Evolutionary conservation across 2,888 invertebrate species (phyloP).

Genomic region (Physocephala rufipes): DNA sequence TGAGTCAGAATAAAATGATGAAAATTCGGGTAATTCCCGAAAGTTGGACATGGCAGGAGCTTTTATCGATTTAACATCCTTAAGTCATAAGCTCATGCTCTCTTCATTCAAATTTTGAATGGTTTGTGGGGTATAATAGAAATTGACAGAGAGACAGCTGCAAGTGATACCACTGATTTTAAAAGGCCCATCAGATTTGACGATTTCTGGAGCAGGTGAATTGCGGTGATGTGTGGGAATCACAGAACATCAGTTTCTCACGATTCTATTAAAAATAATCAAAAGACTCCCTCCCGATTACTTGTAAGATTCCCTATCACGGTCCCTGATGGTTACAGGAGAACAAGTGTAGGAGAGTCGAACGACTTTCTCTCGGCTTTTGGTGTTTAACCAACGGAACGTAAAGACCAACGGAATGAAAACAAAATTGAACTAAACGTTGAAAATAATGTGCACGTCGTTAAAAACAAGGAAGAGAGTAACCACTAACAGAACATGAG

Average conservation of each 20-base stretch:
- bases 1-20: too few relatives aligned
- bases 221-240: constrained; percentile 64
- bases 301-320: constrained; percentile 12
- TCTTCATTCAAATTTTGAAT: too few relatives aligned
- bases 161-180: too few relatives aligned
- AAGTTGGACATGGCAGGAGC: too few relatives aligned
- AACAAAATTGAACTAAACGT: too few relatives aligned
- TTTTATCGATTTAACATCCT: too few relatives aligned
- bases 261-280: constrained; percentile 21
- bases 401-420: constrained; percentile 17
- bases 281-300: constrained; percentile 25
- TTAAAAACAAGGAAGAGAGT: constrained; percentile 11
- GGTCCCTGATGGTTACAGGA: constrained; percentile 8
- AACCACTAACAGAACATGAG: constrained; percentile 15
- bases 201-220: constrained; percentile 51
- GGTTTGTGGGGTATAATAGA: background rate
- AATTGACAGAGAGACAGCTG: background rate
- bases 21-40: too few relatives aligned
- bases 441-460: too few relatives aligned
- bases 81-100: too few relatives aligned
- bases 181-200: constrained; percentile 9
- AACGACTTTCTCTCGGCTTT: constrained; percentile 22
- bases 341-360: constrained; percentile 23
- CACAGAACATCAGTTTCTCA: constrained; percentile 64
- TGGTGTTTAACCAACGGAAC: background rate